These are phyloP conservation scores for Dysmachus trigonus DNA, from an alignment of 2,888 invertebrate genomes.

Conservation along the genomic window DNA sequence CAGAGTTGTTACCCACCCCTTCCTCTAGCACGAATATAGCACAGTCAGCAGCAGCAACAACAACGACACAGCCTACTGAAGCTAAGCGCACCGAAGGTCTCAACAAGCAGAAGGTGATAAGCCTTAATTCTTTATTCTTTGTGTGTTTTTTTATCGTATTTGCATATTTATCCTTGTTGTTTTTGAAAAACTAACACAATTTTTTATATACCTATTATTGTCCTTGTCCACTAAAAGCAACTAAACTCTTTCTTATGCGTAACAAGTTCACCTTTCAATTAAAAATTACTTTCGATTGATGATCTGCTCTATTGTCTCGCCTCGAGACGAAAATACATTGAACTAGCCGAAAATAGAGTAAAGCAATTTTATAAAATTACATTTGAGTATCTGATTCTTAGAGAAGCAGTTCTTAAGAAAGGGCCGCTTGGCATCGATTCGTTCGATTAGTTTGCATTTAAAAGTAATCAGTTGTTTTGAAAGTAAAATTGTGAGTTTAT, in stretches of 20 bases:
- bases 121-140: slow-evolving; percentile 25
- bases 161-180: background rate
- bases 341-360: slow-evolving; percentile 20
- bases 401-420: background rate
- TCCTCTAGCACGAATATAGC: slow-evolving; percentile 50
- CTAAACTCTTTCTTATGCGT: background rate
- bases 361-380: slow-evolving; percentile 1
- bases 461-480: background rate
- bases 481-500: background rate
- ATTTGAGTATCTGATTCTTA: background rate
- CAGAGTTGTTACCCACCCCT: background rate
- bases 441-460: background rate
- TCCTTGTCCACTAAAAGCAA: background rate
- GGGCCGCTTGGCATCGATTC: background rate
- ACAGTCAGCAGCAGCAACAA: slow-evolving; percentile 43
- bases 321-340: background rate
- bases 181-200: background rate
- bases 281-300: background rate
- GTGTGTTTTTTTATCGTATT: slow-evolving; percentile 7
- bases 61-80: slow-evolving; percentile 53
- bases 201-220: background rate
- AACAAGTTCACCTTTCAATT: background rate
- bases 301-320: background rate
- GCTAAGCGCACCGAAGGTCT: slow-evolving; percentile 61
- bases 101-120: slow-evolving; percentile 54